phyloP scores from a whole-genome alignment of 2,888 invertebrate species.

The Pachycephus smyrnensis region DNA sequence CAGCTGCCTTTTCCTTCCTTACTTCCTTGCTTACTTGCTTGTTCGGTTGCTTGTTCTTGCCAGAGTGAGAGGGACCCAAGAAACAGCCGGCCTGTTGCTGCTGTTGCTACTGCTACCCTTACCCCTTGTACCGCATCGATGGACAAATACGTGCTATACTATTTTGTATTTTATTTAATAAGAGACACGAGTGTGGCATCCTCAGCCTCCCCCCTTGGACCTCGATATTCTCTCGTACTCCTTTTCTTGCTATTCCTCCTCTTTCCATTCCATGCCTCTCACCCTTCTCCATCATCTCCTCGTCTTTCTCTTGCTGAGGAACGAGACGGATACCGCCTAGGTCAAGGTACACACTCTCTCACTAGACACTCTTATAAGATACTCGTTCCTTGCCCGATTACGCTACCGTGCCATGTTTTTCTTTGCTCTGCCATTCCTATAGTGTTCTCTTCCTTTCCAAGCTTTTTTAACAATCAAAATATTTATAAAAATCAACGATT shows the following conservation, averaged over 20 bases:
- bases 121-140: slow-evolving; percentile 39
- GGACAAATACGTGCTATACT: slow-evolving; percentile 44
- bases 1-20: slow-evolving; percentile 51
- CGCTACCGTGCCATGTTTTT: not conserved
- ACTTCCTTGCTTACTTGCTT: slow-evolving; percentile 18
- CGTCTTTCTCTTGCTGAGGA: not conserved
- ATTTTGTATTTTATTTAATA: slow-evolving; percentile 40
- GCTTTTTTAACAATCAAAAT: not conserved
- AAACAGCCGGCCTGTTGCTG: slow-evolving; percentile 40
- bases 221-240: not conserved
- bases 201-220: not conserved
- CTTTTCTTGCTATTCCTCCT: not conserved
- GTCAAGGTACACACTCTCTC: not conserved
- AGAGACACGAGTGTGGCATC: slow-evolving; percentile 17
- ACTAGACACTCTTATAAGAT: not conserved
- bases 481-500: not conserved
- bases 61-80: slow-evolving; percentile 46
- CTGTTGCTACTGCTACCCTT: not conserved
- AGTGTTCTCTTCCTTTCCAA: not conserved
- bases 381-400: not conserved
- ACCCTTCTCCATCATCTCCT: not conserved
- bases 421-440: not conserved
- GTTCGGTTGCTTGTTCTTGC: slow-evolving; percentile 26
- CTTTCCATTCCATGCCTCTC: not conserved
- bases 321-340: slow-evolving; percentile 1